Conservation (phyloP, 2,888 invertebrate genomes). For the Zaprionus lineosus region DNA sequence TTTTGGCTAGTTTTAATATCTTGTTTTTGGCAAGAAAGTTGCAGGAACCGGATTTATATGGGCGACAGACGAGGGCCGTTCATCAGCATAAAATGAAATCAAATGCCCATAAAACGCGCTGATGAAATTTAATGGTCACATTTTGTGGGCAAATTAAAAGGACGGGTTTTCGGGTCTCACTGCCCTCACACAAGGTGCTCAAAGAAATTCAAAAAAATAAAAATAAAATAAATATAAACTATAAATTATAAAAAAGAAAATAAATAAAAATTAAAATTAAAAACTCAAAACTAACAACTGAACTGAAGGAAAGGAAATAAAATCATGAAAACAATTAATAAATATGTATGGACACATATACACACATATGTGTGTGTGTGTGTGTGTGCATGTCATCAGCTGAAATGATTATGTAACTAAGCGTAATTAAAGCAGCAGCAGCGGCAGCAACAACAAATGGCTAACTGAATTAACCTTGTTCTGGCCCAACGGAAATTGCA, state of each 20-base stretch:
- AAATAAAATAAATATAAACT: not conserved
- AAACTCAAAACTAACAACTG: too few species aligned
- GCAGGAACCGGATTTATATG: slow-evolving; percentile 44
- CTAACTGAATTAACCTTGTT: slow-evolving; percentile 76
- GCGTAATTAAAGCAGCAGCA: slow-evolving; percentile 62
- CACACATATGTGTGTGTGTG: slow-evolving; percentile 17
- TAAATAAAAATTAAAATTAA: too few species aligned
- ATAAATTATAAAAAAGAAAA: too few species aligned
- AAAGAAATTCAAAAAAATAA: not conserved
- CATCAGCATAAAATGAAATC: slow-evolving; percentile 9
- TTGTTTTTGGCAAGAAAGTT: slow-evolving; percentile 30
- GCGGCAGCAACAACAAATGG: slow-evolving; percentile 40
- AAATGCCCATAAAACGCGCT: slow-evolving; percentile 41
- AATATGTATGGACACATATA: too few species aligned
- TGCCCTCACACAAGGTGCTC: slow-evolving; percentile 2
- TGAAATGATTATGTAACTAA: slow-evolving; percentile 62
- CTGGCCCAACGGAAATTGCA: slow-evolving; percentile 68
- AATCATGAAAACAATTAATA: too few species aligned
- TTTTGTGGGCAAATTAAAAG: too few species aligned
- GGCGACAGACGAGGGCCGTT: slow-evolving; percentile 30
- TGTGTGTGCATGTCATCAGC: slow-evolving; percentile 56
- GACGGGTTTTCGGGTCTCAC: too few species aligned
- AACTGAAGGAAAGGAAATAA: too few species aligned
- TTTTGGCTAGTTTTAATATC: slow-evolving; percentile 16
- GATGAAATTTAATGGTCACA: slow-evolving; percentile 36